Base-by-base conservation (phyloP, 2,113 vertebrate species). In the Leuciscus idus region DNA sequence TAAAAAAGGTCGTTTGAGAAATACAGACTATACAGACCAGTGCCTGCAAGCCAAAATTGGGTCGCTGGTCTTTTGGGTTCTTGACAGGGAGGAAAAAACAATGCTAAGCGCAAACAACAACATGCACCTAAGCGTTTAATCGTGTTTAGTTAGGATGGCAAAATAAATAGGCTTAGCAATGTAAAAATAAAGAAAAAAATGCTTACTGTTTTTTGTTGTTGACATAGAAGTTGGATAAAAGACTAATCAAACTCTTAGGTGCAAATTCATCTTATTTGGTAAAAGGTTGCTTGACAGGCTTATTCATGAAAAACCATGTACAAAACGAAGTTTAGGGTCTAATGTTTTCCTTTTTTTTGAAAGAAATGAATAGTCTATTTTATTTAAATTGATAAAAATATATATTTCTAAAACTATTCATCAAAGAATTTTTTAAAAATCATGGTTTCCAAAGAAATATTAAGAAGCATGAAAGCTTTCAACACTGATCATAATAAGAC, bases 141-240 rank as follows among this genome's bases (percentile, higher is more conserved):
- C 28, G 9, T 77, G 75, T 77, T 77, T 77, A 1, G 48, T 55
- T 77, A 10, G 48, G 48, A 55, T 55, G 26, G 48, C 48, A 55
- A 55, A 55, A 75, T 50, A 77, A 77, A 77, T 30, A 77, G 75
- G 75, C 75, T 77, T 77, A 77, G 75, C 75, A 1, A 52, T 55
- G 48, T 77, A 21, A 21, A 55, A 77, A 55, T 55, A 19, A 52
- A 15, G 48, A 55, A 17, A 21, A 10, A 77, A 55, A 33, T 0
- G 7, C 72, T 15, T 48, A 26, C 43, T 4, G 74, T 55, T 17
- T 55, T 55, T 77, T 77, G 74, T 30, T 77, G 48, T 77, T 55
- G 48, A 55, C 74, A 55, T 55, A 33, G 48, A 26, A 30, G 73
- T 46, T 75, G 73, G 73, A 28, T 76, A 28, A 50, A 48, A 48